Percentiles rank a stretch among this genome's conserved stretches.
phyloP scores from a whole-genome alignment of 2,113 vertebrate species.

The Oostethus manadensis region DNA sequence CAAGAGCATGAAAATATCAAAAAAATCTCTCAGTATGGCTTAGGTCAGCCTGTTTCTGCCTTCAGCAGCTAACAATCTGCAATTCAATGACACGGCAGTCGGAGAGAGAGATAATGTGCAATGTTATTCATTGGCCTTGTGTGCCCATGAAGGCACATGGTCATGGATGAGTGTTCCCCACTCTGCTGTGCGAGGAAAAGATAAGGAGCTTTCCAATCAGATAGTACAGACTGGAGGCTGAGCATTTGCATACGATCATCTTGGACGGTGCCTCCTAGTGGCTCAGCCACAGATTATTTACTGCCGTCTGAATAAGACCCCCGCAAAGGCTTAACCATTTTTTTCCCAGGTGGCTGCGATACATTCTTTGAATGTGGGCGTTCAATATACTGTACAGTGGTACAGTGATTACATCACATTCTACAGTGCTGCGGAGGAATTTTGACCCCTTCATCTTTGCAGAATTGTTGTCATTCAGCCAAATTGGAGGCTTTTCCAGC shows the following conservation, averaged over 20 bases:
- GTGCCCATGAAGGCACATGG: not conserved
- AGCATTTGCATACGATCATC: not conserved
- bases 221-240: not conserved
- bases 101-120: not conserved
- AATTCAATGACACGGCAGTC: not conserved
- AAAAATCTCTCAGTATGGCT: too few relatives aligned
- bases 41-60: not conserved
- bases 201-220: not conserved
- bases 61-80: conserved; percentile 1
- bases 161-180: not conserved
- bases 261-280: not conserved
- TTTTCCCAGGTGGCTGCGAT: too few relatives aligned
- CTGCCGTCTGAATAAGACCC: not conserved
- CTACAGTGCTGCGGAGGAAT: too few relatives aligned
- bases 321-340: too few relatives aligned
- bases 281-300: not conserved
- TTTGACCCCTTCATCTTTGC: too few relatives aligned
- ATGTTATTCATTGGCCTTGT: not conserved
- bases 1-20: too few relatives aligned
- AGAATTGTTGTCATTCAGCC: too few relatives aligned
- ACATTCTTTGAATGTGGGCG: too few relatives aligned
- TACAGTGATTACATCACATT: too few relatives aligned
- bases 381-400: too few relatives aligned
- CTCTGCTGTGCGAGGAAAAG: not conserved
- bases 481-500: too few relatives aligned